Percentiles rank a stretch among this genome's conserved stretches.
These are phyloP conservation scores for Barnardius zonarius DNA, from an alignment of 2,113 vertebrate species.

Conservation along the genomic window DNA sequence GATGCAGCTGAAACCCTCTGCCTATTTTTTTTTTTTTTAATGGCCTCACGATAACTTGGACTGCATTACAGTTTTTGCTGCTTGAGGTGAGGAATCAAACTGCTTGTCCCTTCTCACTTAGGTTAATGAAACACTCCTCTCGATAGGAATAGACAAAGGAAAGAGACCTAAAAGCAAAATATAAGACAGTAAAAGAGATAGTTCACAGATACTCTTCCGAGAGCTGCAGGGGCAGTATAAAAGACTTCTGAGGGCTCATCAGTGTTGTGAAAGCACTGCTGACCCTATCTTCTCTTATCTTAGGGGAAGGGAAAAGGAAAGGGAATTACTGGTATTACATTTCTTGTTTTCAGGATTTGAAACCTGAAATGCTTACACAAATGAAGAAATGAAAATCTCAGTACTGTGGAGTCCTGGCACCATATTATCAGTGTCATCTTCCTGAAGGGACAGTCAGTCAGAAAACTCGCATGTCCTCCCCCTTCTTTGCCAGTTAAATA, in stretches of 20 bases:
- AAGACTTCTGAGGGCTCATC: neutral
- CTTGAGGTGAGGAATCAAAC: neutral
- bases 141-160: neutral
- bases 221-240: neutral
- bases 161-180: neutral
- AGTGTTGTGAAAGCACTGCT: neutral
- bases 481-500: neutral
- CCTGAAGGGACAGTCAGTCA: neutral
- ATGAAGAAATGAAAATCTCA: neutral
- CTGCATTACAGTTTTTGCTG: neutral
- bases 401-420: neutral
- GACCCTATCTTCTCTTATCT: neutral
- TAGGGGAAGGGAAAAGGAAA: neutral
- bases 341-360: neutral
- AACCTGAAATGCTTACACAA: neutral
- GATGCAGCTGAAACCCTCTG: accelerated
- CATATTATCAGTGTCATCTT: neutral
- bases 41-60: neutral
- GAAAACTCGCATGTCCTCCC: neutral
- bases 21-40: neutral
- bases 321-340: neutral
- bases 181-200: neutral
- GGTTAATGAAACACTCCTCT: neutral
- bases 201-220: neutral
- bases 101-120: neutral